phyloP scores from a whole-genome alignment of 1,140 invertebrate genomes.

The Lepidurus apus region DNA sequence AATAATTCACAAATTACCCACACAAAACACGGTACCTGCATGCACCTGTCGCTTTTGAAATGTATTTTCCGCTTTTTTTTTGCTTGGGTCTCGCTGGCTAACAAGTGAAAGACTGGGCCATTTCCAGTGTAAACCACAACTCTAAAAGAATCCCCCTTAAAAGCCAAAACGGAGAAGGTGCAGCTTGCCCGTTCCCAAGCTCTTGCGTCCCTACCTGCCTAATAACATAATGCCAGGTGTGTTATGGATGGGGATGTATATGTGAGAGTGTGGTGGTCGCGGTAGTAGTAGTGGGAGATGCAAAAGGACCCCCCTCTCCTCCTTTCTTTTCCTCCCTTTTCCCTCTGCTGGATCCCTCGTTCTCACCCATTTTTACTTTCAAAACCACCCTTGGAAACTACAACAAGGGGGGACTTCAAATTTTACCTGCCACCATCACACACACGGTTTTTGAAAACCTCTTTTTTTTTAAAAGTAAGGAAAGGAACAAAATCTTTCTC shows the following conservation, averaged over 20 bases:
- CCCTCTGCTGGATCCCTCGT: neutral
- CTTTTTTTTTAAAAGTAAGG: neutral
- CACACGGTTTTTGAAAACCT: neutral
- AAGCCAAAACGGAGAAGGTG: neutral
- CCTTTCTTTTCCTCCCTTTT: neutral
- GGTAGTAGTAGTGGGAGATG: neutral
- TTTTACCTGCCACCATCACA: neutral
- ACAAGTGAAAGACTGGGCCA: neutral
- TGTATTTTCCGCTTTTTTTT: neutral
- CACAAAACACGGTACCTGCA: neutral
- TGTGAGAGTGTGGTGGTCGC: neutral
- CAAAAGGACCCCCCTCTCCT: neutral
- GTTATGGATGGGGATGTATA: slow-evolving; percentile 21
- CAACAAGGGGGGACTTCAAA: neutral
- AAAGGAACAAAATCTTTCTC: neutral
- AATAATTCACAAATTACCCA: neutral
- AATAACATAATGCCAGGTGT: slow-evolving; percentile 12
- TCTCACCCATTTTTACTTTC: slow-evolving; percentile 9
- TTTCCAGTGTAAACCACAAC: neutral
- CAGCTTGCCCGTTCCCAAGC: slow-evolving; percentile 16
- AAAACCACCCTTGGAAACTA: slow-evolving; percentile 1
- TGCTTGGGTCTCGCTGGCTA: neutral
- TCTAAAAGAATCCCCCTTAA: neutral
- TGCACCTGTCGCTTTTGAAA: neutral
- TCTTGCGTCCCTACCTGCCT: slow-evolving; percentile 3